These are phyloP conservation scores for Danionella cerebrum DNA, from an alignment of 2,113 vertebrate species.

Conservation along the genomic window DNA sequence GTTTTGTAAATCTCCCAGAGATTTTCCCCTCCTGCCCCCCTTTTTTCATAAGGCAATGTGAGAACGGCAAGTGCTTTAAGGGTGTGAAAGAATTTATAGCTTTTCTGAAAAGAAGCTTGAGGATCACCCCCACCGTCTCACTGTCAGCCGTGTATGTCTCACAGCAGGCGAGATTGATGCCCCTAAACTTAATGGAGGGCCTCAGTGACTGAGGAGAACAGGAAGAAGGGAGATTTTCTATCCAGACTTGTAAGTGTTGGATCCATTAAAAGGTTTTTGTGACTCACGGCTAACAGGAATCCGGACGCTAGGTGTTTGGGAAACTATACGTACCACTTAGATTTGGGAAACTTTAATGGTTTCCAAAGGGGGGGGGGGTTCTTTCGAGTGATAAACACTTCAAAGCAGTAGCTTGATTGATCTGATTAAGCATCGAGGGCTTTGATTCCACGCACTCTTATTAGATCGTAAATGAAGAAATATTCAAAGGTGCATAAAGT, in stretches of 20 bases:
- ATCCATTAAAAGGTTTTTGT: slow-evolving; percentile 16
- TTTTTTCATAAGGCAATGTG: slow-evolving; percentile 37
- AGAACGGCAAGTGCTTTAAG: slow-evolving; percentile 42
- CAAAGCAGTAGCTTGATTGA: too few relatives aligned
- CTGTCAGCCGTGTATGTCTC: slow-evolving; percentile 29
- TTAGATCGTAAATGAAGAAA: too few relatives aligned
- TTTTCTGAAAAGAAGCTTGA: slow-evolving; percentile 44
- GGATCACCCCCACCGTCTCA: slow-evolving; percentile 25
- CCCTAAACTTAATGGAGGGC: slow-evolving; percentile 32
- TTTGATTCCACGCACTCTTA: too few relatives aligned
- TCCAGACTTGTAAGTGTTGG: slow-evolving; percentile 8
- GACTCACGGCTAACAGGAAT: not conserved
- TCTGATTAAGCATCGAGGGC: too few relatives aligned
- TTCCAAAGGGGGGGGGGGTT: too few relatives aligned
- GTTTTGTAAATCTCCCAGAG: slow-evolving; percentile 29
- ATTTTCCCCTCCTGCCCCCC: slow-evolving; percentile 28
- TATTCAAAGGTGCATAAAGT: too few relatives aligned
- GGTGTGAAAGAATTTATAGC: slow-evolving; percentile 47
- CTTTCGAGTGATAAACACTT: too few relatives aligned
- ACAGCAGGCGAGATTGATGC: slow-evolving; percentile 38
- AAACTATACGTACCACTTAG: too few relatives aligned
- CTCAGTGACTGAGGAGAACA: slow-evolving; percentile 23
- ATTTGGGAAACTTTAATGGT: too few relatives aligned
- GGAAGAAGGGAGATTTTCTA: slow-evolving; percentile 17
- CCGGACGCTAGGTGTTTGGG: not conserved